phyloP scores from a whole-genome alignment of 2,113 vertebrate species.

The Merops nubicus region DNA sequence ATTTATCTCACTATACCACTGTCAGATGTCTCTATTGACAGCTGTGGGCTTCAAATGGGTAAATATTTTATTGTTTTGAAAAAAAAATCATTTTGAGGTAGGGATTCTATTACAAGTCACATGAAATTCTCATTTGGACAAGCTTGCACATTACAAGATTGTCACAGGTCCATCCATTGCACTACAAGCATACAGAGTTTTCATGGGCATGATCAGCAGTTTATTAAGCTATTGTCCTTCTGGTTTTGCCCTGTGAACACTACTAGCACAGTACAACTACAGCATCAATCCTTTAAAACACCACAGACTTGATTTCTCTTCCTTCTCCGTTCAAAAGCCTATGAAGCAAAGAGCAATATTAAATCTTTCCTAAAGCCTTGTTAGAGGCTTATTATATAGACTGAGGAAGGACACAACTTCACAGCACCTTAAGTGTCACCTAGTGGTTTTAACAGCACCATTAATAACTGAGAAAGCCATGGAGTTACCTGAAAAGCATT shows the following conservation, averaged over 20 bases:
- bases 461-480: neutral
- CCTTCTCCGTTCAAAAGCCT: neutral
- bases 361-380: neutral
- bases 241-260: neutral
- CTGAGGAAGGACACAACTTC: neutral
- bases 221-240: fast-evolving
- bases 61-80: neutral
- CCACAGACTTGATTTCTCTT: neutral
- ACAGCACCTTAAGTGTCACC: neutral
- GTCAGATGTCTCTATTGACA: neutral
- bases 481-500: conserved; percentile 94
- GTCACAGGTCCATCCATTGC: neutral
- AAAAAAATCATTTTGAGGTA: neutral
- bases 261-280: fast-evolving
- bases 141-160: fast-evolving
- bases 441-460: neutral
- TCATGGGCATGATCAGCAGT: neutral
- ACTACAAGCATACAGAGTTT: neutral
- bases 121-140: neutral
- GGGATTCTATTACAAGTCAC: neutral
- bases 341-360: neutral
- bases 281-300: neutral
- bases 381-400: fast-evolving
- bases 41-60: neutral
- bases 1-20: neutral